phyloP scores from a whole-genome alignment of 2,797 vertebrate species.

The Calcarius lapponicus region DNA sequence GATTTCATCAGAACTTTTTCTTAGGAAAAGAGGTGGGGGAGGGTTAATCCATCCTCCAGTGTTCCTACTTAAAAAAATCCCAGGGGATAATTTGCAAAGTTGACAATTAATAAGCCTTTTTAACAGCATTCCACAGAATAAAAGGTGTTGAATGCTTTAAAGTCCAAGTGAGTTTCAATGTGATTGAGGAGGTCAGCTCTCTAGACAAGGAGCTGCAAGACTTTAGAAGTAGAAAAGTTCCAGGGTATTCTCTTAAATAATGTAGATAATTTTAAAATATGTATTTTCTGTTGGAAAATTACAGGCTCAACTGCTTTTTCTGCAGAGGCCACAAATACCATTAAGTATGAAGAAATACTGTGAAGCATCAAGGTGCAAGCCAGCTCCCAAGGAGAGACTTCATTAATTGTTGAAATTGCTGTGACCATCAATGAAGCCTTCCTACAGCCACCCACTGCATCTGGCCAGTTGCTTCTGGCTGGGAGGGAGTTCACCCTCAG shows the following conservation, averaged over 20 bases:
- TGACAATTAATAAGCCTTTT: not conserved
- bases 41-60: not conserved
- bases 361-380: not conserved
- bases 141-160: not conserved
- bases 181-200: not conserved
- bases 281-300: not conserved
- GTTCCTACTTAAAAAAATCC: not conserved
- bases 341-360: not conserved
- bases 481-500: not conserved
- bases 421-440: not conserved
- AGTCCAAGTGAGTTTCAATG: not conserved
- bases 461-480: not conserved
- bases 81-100: not conserved
- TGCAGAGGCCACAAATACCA: not conserved
- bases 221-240: not conserved
- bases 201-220: not conserved
- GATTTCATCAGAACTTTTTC: not conserved
- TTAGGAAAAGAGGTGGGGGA: not conserved
- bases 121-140: not conserved
- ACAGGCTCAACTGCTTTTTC: not conserved
- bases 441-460: not conserved
- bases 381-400: not conserved
- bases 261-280: not conserved
- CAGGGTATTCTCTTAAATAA: not conserved
- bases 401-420: not conserved